Evolutionary conservation across 2,113 vertebrate genomes (phyloP).

Genomic region (Pavo muticus): DNA sequence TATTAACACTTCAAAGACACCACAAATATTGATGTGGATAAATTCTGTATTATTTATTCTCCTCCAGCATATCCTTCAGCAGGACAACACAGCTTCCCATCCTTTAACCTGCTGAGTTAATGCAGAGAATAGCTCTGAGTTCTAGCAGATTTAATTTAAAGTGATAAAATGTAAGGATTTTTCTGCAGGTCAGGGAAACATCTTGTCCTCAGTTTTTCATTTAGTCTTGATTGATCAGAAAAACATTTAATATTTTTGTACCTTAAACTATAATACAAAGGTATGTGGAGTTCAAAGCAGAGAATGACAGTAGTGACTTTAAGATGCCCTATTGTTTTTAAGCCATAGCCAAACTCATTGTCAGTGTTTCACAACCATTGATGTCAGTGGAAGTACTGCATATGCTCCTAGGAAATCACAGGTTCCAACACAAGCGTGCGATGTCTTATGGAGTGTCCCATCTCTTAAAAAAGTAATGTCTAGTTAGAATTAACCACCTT

Average conservation of each 20-base stretch:
- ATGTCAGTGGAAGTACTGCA: not conserved
- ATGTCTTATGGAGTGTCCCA: not conserved
- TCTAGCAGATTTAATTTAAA: not conserved
- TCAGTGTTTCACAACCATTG: not conserved
- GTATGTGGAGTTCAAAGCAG: not conserved
- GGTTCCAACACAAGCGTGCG: not conserved
- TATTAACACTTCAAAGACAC: constrained; percentile 29
- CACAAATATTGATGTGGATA: constrained; percentile 10
- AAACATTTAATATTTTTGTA: not conserved
- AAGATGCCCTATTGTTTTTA: not conserved
- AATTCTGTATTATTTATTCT: not conserved
- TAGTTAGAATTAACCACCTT: not conserved
- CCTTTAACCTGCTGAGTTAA: constrained; percentile 13
- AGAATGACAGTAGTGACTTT: not conserved
- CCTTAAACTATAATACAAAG: not conserved
- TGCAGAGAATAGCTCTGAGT: not conserved
- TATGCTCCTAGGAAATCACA: not conserved
- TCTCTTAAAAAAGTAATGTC: not conserved
- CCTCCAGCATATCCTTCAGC: not conserved
- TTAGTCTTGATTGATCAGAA: not conserved
- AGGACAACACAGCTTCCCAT: constrained; percentile 6
- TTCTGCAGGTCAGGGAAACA: not conserved
- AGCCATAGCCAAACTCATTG: not conserved
- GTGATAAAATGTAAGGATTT: not conserved
- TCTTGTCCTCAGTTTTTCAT: not conserved